Percentiles rank a stretch among this genome's conserved stretches.
Evolutionary conservation across 2,113 vertebrate genomes (phyloP).

Genomic region (Sylvietta virens): DNA sequence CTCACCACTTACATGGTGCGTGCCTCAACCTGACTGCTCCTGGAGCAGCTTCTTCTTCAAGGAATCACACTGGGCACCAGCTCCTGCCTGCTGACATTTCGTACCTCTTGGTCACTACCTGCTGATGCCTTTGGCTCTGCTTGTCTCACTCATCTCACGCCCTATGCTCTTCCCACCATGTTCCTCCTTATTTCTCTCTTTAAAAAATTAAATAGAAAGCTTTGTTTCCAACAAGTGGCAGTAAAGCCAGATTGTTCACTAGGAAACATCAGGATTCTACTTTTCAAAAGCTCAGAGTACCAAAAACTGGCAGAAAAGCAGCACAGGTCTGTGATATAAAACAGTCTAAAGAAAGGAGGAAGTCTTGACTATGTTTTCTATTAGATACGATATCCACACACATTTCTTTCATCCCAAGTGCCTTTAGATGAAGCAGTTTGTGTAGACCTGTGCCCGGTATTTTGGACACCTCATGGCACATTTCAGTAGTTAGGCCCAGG

Average conservation of each 20-base stretch:
- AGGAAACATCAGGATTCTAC: neutral
- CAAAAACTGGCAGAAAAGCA: neutral
- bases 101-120: neutral
- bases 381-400: neutral
- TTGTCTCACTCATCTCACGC: neutral
- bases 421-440: neutral
- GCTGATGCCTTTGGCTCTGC: neutral
- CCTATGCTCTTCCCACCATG: accelerated
- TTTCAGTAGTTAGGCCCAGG: neutral
- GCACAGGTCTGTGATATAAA: neutral
- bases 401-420: neutral
- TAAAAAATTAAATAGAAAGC: neutral
- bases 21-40: neutral
- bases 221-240: neutral
- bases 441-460: accelerated
- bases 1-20: neutral
- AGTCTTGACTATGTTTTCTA: neutral
- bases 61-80: neutral
- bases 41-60: neutral
- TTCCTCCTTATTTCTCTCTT: neutral
- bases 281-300: neutral
- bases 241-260: neutral
- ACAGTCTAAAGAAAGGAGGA: neutral
- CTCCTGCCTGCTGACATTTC: neutral
- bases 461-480: neutral